Evolutionary conservation across 2,888 invertebrate genomes (phyloP).

Genomic region (Apomyelois bistriatella): DNA sequence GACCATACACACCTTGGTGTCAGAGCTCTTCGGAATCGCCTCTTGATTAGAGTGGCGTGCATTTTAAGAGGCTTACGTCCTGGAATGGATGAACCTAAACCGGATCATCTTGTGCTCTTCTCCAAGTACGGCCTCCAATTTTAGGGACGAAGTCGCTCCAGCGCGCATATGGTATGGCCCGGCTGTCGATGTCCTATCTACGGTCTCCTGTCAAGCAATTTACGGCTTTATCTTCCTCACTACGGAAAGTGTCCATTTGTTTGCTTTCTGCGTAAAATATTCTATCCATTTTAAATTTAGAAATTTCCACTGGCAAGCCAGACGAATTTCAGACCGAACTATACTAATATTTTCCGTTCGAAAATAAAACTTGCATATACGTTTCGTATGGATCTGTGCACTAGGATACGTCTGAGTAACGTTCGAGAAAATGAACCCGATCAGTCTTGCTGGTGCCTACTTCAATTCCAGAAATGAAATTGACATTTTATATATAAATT

Average conservation of each 20-base stretch:
- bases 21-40: too few relatives aligned
- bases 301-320: background rate
- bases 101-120: too few relatives aligned
- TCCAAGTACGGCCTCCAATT: too few relatives aligned
- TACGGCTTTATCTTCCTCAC: too few relatives aligned
- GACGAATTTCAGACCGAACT: background rate
- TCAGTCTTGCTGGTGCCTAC: background rate
- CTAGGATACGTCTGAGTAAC: background rate
- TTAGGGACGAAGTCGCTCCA: too few relatives aligned
- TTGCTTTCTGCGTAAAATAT: background rate
- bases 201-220: too few relatives aligned
- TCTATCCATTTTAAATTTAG: background rate
- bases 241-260: background rate
- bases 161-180: too few relatives aligned
- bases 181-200: too few relatives aligned
- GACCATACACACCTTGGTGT: too few relatives aligned
- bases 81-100: too few relatives aligned
- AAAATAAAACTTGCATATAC: background rate
- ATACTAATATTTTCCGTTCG: conserved; percentile 4
- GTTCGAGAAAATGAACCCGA: background rate
- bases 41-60: too few relatives aligned
- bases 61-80: too few relatives aligned
- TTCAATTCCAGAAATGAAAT: background rate
- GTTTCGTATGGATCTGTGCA: background rate
- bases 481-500: background rate